Conservation (phyloP, 2,113 vertebrate species). For the mouse (Mus musculus) region DNA sequence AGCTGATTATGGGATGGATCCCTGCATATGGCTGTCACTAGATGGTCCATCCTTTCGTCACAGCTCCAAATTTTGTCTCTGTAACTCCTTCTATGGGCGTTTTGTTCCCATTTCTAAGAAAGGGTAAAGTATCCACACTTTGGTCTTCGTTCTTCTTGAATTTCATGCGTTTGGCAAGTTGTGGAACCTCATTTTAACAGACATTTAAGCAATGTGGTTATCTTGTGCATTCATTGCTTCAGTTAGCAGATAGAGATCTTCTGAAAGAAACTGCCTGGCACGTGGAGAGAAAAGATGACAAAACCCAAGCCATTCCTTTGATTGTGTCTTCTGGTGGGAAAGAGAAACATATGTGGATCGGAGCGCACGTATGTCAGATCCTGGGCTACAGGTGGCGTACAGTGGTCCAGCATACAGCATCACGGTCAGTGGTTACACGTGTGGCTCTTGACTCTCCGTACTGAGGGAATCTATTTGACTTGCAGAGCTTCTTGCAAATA, state of each 20-base stretch:
- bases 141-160: too few relatives aligned
- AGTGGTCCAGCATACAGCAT: accelerated
- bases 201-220: not conserved
- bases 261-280: not conserved
- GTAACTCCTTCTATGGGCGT: too few relatives aligned
- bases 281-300: not conserved
- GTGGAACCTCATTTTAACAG: not conserved
- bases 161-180: too few relatives aligned
- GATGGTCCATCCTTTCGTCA: too few relatives aligned
- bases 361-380: not conserved
- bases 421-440: not conserved
- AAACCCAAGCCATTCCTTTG: not conserved
- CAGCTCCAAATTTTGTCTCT: too few relatives aligned
- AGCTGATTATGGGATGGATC: too few relatives aligned
- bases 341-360: not conserved
- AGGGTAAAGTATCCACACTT: too few relatives aligned
- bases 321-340: not conserved
- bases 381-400: accelerated
- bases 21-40: too few relatives aligned
- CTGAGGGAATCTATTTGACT: not conserved
- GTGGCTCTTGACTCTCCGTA: not conserved
- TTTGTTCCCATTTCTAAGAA: too few relatives aligned
- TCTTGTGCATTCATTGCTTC: not conserved
- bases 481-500: not conserved
- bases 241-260: not conserved